Percentiles rank a stretch among this genome's conserved stretches.
phyloP scores from a whole-genome alignment of 2,113 vertebrate genomes.

The Haemorhous mexicanus region DNA sequence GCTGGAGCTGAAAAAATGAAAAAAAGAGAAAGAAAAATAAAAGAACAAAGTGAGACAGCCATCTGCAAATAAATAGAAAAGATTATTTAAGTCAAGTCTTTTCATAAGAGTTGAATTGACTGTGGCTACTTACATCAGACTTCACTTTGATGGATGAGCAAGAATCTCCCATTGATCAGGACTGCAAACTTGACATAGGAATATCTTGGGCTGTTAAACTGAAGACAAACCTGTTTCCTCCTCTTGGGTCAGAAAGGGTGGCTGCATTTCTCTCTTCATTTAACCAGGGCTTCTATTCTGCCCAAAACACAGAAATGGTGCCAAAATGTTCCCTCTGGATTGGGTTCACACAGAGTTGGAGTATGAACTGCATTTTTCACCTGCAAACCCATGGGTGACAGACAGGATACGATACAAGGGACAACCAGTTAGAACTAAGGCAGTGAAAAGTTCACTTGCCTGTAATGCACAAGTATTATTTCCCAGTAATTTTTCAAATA shows the following conservation, averaged over 20 bases:
- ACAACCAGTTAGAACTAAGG: neutral
- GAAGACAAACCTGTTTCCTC: neutral
- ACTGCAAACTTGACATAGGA: neutral
- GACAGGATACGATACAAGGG: neutral
- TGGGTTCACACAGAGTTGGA: neutral
- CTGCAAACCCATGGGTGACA: neutral
- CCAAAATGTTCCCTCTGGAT: neutral
- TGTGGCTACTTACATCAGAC: neutral
- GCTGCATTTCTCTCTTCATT: neutral
- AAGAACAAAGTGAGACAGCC: neutral
- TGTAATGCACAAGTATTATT: neutral
- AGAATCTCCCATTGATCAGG: neutral
- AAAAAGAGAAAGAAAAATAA: neutral
- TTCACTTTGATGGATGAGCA: neutral
- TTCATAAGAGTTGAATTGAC: neutral
- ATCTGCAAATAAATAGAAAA: neutral
- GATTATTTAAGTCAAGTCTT: neutral
- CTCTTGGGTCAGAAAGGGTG: neutral
- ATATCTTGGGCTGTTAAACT: neutral
- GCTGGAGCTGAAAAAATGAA: neutral
- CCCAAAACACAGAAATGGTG: neutral
- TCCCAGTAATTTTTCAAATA: neutral
- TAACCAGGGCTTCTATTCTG: neutral
- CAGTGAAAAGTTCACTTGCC: neutral
- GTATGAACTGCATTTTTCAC: neutral